Base-by-base conservation (phyloP, 2,888 invertebrate genomes). In the Melinaea menophilus region DNA sequence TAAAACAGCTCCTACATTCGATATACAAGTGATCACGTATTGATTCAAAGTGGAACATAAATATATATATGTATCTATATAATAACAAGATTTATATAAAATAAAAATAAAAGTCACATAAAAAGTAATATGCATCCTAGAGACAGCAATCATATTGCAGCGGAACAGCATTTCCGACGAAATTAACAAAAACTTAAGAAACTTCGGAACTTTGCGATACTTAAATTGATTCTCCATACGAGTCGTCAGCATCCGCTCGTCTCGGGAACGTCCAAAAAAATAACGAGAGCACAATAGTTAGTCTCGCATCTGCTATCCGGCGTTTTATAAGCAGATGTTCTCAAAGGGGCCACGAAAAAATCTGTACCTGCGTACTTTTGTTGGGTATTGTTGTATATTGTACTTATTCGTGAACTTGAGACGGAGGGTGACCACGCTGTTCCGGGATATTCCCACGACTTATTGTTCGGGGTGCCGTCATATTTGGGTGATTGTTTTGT, bases 221-320 rank as follows among this genome's bases (percentile, higher is more conserved):
- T 77, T 81, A 82, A 82, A 84, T 80, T 79, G 78, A 82, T 84
- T 81, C 78, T 74, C 70, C 70, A 70, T 71, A 72, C 71, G 66
- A 65, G 41, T 41, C 41, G 41, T 22, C 22, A 22, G 22, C 70
- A 73, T 70, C 72, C 72, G 73, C 64, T 69, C 69, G 63, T 68
- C 63, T 67, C 69, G 63, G 66, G 66, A 66, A 63, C 69, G 65
- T 73, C 71, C 71, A 79, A 81, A 79, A 83, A 82, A 80, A 75
- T 72, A 65, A 68, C 68, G 74, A 45, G 67, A 51, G 64, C 71
- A 84, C 80, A 85, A 86, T 80, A 79, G 79, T 67, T 69, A 75
- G 78, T 73, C 77, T 81, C 78, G 78, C 88, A 88, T 86, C 88
- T 88, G 88, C 86, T 79, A 77, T 81, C 81, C 84, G 80, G 80